Base-by-base conservation (phyloP, 2,113 vertebrate species). In the Podarcis raffonei region DNA sequence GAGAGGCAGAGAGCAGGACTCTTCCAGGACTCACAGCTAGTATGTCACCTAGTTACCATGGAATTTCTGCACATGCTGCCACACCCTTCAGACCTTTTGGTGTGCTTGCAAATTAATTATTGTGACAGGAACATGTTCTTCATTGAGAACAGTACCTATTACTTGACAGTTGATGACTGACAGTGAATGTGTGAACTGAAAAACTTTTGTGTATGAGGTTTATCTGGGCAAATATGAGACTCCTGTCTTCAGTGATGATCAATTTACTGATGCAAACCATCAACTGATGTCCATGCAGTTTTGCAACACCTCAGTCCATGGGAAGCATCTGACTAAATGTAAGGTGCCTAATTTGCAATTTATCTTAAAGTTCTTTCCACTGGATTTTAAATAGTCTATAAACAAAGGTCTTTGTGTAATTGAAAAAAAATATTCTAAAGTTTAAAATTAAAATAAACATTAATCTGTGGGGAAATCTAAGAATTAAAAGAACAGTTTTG, bases 371-470 rank as follows among this genome's bases (percentile, higher is more conserved):
- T 66, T 66, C 65, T 66, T 66, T 18, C 23, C 48, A 48, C 48
- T 48, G 48, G 48, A 48, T 48, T 48, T 48, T 48, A 48, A 48
- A 48, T 48, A 48, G 48, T 48, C 48, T 48, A 48, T 48, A 48
- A 48, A 48, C 48, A 48, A 48, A 11, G 48, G 48, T 48, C 48
- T 62, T 62, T 62, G 59, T 62, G 16, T 62, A 62, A 62, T 16
- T 62, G 16, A 62, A 20, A 62, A 62, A 62, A 62, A 62, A 62
- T 59, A 20, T 20, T 62, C 18, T 62, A 18, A 62, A 62, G 16
- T 62, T 83, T 75, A 74, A 27, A 37, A 59, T 85, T 85, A 37
- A 75, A 85, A 85, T 32, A 84, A 84, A 75, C 62, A 68, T 37
- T 69, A 42, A 72, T 35, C 48, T 42, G 7, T 48, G 23, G 42